Percentiles rank a stretch among this genome's conserved stretches.
Conservation (phyloP, 2,797 vertebrate genomes). For the Phrynocephalus vlangalii region DNA sequence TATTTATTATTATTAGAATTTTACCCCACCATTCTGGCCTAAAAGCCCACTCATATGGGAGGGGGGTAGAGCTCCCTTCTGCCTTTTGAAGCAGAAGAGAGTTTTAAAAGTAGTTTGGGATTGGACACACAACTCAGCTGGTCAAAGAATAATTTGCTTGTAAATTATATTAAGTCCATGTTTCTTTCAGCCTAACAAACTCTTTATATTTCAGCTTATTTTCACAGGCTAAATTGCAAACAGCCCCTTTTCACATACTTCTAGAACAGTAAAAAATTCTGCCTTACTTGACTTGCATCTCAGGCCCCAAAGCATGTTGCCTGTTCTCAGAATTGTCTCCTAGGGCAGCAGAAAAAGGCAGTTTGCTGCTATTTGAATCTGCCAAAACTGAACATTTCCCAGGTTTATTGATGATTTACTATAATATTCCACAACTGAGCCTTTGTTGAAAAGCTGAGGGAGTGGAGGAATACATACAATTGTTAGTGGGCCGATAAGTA, state of each 20-base stretch:
- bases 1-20: no score
- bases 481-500: background rate
- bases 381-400: conserved; percentile 65
- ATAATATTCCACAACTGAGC: conserved; percentile 56
- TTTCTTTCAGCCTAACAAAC: background rate
- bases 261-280: conserved; percentile 57
- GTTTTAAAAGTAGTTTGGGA: background rate
- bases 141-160: background rate
- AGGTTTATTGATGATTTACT: conserved; percentile 67
- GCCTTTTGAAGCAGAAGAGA: background rate
- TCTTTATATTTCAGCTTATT: background rate
- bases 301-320: conserved; percentile 59
- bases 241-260: no score
- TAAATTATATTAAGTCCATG: no score
- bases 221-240: background rate
- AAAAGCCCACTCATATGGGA: no score
- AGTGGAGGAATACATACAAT: background rate
- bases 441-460: conserved; percentile 59
- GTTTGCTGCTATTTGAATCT: conserved; percentile 66
- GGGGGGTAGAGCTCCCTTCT: no score
- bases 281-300: conserved; percentile 64
- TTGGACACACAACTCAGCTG: background rate
- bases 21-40: no score
- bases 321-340: conserved; percentile 58
- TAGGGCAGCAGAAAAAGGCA: conserved; percentile 53